Base-by-base conservation (phyloP, 2,797 vertebrate genomes). In the Myripristis jacobus region DNA sequence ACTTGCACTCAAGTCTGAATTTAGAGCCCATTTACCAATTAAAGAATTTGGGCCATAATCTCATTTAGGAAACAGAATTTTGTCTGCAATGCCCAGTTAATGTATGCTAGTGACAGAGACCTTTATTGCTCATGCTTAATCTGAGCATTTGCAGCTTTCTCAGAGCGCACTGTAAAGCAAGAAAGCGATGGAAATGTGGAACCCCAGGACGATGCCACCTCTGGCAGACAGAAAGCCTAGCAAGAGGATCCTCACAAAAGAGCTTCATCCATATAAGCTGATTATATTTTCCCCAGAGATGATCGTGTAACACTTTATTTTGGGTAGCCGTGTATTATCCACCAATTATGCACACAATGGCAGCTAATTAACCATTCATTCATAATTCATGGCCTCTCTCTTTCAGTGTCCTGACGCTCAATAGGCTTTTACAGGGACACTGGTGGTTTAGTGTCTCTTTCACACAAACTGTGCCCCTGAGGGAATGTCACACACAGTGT, bases 21-120 rank as follows among this genome's bases (percentile, higher is more conserved):
- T 71, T 71, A 83, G 51, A 81, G 64, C 18, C 68, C 62, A 82
- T 88, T 88, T 77, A 73, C 65, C 75, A 82, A 81, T 85, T 79
- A 78, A 74, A 86, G 31, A 55, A 58, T 65, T 3, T 53, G 21
- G 41, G 67, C 27, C 44, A 38, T 62, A 46, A 79, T 87, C 52
- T 81, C 44, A 44, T 68, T 80, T 36, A 52, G 19, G 18, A 67
- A 47, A 25, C 21, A 41, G 55, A 58, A 56, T 58, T 76, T 44
- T 71, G 44, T 63, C 47, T 56, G 62, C 27, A 21, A 24, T 34
- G 66, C 36, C 24, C 22, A 22, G 19, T 70, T 55, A 71, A 67
- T 82, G 56, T 46, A 55, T 52, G 44, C 10, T 59, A 2, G 11
- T 57, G 58, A 81, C 51, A 71, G 46, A 74, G 50, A 59, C 22